Evolutionary conservation across 2,888 invertebrate species (phyloP).

Genomic region (Hypena proboscidalis): DNA sequence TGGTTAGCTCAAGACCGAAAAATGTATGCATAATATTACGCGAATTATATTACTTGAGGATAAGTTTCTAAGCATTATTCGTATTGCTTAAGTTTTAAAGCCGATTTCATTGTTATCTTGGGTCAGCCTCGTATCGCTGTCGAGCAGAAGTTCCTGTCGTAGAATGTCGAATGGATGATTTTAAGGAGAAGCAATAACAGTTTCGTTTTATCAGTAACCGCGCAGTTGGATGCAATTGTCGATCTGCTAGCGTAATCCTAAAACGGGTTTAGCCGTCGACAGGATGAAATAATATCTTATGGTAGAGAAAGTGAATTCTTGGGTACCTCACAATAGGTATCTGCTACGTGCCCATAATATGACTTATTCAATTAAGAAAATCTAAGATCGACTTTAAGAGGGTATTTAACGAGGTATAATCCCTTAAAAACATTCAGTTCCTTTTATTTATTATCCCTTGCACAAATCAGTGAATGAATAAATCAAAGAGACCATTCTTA

Average conservation of each 20-base stretch:
- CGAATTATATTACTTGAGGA: conserved; percentile 24
- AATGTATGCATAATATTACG: conserved; percentile 38
- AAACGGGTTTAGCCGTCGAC: too few relatives aligned
- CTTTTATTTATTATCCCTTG: background rate
- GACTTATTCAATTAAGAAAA: too few relatives aligned
- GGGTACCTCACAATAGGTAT: too few relatives aligned
- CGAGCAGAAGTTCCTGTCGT: background rate
- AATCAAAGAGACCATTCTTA: conserved; percentile 10
- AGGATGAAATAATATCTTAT: too few relatives aligned
- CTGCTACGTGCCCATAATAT: too few relatives aligned
- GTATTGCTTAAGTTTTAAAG: conserved; percentile 12
- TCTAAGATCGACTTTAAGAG: too few relatives aligned
- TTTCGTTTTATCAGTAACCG: conserved; percentile 2
- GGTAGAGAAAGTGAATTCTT: too few relatives aligned
- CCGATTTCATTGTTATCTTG: conserved; percentile 9
- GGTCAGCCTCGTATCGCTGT: conserved; percentile 6
- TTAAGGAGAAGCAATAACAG: background rate
- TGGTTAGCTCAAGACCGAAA: too few relatives aligned
- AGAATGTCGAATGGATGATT: background rate
- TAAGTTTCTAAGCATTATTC: conserved; percentile 17
- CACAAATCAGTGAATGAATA: conserved; percentile 7
- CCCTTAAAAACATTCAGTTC: too few relatives aligned
- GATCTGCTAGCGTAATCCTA: background rate
- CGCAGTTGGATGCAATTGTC: conserved; percentile 3
- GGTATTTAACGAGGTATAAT: too few relatives aligned